Evolutionary conservation across 2,888 invertebrate genomes (phyloP).

Genomic region (Eilema sororculum): DNA sequence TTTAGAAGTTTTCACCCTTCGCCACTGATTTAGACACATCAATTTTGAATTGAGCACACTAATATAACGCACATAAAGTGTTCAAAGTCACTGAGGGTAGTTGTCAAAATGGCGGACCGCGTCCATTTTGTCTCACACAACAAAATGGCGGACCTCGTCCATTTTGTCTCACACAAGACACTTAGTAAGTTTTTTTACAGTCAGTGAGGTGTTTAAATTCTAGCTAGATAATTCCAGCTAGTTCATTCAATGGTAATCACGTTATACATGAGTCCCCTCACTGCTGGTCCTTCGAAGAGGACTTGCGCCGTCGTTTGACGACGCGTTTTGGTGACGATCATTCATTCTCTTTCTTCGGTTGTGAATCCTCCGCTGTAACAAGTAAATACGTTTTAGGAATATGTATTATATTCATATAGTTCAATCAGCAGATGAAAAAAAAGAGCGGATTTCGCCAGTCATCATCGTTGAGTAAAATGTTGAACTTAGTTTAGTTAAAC

Average conservation of each 20-base stretch:
- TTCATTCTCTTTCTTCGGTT: slow-evolving; percentile 80
- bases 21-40: neutral
- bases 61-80: slow-evolving; percentile 15
- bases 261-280: slow-evolving; percentile 44
- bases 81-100: slow-evolving; percentile 5
- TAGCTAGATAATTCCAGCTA: neutral
- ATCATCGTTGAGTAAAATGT: neutral
- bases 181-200: neutral
- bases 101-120: neutral
- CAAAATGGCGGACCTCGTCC: no score
- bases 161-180: neutral
- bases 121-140: no score
- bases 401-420: neutral
- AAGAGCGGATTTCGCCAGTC: neutral
- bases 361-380: slow-evolving; percentile 77
- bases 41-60: slow-evolving; percentile 8
- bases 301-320: slow-evolving; percentile 84
- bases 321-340: slow-evolving; percentile 85
- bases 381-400: neutral
- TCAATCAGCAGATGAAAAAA: neutral
- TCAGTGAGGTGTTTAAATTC: neutral
- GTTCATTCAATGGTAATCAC: neutral
- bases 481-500: neutral
- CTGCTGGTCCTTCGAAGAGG: slow-evolving; percentile 75
- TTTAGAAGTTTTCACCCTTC: no score